Evolutionary conservation across 2,888 invertebrate species (phyloP), one percentile per base, ranked within the genome.

Genomic region (Branchipolynoe longqiensis): DNA sequence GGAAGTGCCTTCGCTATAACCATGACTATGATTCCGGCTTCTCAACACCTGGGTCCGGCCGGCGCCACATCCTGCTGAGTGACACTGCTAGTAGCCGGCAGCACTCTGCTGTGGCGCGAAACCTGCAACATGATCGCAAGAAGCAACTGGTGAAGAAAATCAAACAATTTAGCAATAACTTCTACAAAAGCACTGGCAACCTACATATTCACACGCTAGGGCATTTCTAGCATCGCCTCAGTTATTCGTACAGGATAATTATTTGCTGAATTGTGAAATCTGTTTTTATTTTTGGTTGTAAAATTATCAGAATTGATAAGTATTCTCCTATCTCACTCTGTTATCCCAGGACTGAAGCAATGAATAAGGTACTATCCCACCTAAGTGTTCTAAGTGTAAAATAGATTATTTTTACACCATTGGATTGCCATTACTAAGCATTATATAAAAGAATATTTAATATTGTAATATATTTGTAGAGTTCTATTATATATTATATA

Each of bases 121-220:
- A 83, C 36, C 62, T 87, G 74, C 84, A 83, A 31, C 59, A 84
- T 12, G 86, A 88, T 38, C 38, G 87, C 54, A 88, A 88, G 58
- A 86, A 85, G 48, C 86, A 69, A 18, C 83, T 88, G 2, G 87
- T 84, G 31, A 88, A 88, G 78, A 88, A 88, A 86, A 73, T 88
- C 59, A 88, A 88, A 82, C 83, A 86, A 58, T 88, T 88, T 56
- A 88, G 73, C 59, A 88, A 84, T 58, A 87, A 78, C 48, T 87
- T 88, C 84, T 84, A 90, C 85, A 91, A 90, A 64, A 91, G 91
- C 86, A 91, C 91, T 88, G 86, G 84, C 18, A 87, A 84, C 41
- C 73, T 87, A 54, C 85, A 88, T 33, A 85, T 88, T 6, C 81
- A 87, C 64, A 88, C 88, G 1, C 86, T 88, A 18, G 88, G 86